Base-by-base conservation (phyloP, 2,888 invertebrate genomes). In the Lasioglossum zephyrum region DNA sequence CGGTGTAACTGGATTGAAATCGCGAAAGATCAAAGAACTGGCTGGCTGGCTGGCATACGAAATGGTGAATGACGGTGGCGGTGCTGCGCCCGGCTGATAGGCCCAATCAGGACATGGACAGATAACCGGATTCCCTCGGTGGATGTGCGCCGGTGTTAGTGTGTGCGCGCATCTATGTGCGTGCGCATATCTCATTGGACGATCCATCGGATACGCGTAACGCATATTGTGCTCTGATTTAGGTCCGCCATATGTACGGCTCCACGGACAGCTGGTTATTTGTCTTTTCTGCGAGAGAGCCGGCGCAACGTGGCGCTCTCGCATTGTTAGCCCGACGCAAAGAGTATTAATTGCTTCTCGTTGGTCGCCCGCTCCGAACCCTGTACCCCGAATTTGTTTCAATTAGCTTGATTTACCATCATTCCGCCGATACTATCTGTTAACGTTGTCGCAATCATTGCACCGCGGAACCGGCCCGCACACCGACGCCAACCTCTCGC, bases 1-100 rank as follows among this genome's bases (percentile, higher is more conserved):
- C 84, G 49, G 82, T 88, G 90, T 94, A 95, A 95, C 93, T 89
- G 94, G 94, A 95, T 94, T 94, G 93, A 93, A 94, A 94, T 94
- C 93, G 93, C 90, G 88, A 86, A 92, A 94, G 93, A 94, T 95
- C 95, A 95, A 95, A 94, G 94, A 94, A 93, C 92, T 92, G 82
- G 88, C 83, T 83, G 88, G 86, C 66, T 86, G 78, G 86, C 72
- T 86, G 73, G 87, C 81, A 87, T 88, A 86, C 87, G 85, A 86
- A 88, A 87, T 83, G 88, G 86, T 79, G 84, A 73, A 86, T 84
- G 82, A 87, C 88, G 84, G 39, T 70, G 36, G 36, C 11, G 69
- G 8, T 69, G 86, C 81, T 87, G 87, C 86, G 77, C 57, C 82
- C 57, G 79, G 84, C 86, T 83, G 85, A 87, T 92, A 87, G 86